Evolutionary conservation across 1,140 invertebrate species (phyloP).

Genomic region (Gonioctena quinquepunctata): DNA sequence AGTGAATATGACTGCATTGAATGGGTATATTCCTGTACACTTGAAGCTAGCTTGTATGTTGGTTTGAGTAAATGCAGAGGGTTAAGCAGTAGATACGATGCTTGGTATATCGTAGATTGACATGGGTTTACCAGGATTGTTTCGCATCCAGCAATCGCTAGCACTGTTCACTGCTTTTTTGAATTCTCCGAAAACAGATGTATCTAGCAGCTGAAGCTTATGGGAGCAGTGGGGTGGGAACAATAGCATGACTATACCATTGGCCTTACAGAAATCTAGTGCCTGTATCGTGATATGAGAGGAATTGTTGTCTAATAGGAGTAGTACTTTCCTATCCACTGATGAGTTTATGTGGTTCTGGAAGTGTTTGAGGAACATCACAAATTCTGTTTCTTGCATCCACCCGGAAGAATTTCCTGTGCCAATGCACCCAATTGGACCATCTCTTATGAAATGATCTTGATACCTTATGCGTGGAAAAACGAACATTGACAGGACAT

Average conservation of each 20-base stretch:
- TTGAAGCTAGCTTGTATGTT: slow-evolving; percentile 15
- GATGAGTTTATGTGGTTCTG: neutral
- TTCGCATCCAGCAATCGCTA: slow-evolving; percentile 55
- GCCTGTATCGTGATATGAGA: slow-evolving; percentile 31
- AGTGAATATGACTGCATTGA: neutral
- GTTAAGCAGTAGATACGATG: slow-evolving; percentile 51
- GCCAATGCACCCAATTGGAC: slow-evolving; percentile 23
- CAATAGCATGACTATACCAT: slow-evolving; percentile 47
- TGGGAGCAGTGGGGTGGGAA: slow-evolving; percentile 45
- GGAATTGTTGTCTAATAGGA: slow-evolving; percentile 29
- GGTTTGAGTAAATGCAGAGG: slow-evolving; percentile 8
- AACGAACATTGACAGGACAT: neutral
- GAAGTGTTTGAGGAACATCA: neutral
- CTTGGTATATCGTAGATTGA: slow-evolving; percentile 58
- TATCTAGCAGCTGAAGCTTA: slow-evolving; percentile 41
- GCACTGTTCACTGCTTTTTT: slow-evolving; percentile 50
- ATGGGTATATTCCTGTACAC: neutral
- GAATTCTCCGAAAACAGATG: slow-evolving; percentile 45
- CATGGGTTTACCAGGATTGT: slow-evolving; percentile 57
- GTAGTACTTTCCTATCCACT: neutral
- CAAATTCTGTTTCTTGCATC: neutral
- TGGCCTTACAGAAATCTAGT: slow-evolving; percentile 38
- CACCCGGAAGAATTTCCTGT: neutral
- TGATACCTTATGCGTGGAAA: neutral
- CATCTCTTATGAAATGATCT: neutral